Evolutionary conservation across 2,113 vertebrate genomes (phyloP), one percentile per base, ranked within the genome.

Genomic region (Triplophysa rosa): DNA sequence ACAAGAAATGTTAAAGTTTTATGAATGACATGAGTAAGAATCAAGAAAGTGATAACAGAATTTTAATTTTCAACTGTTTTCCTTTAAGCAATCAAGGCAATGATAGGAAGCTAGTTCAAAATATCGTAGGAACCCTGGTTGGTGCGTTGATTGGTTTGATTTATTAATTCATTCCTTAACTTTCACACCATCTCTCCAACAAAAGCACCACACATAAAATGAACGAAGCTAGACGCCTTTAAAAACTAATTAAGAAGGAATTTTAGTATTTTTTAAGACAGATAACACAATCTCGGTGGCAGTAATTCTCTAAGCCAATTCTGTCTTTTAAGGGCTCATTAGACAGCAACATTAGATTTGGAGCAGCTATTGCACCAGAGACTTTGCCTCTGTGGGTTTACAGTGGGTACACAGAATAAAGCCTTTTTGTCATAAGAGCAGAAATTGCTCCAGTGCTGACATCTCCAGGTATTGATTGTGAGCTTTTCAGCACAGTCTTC

Each of bases 171-270:
- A n/a, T 65, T 14, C 33, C 21, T 82, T 64, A 66, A 49, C 49
- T 33, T 69, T 67, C 14, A 52, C 17, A 11, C 21, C 29, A 56
- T 33, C 23, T 72, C 40, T 45, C 62, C 26, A 7, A 26, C 56
- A 68, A 61, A 82, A 63, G 29, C 68, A 64, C 59, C 49, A 58
- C 64, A 77, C 62, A 49, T 68, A 65, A 56, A 77, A 80, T 80
- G 67, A 76, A 74, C 12, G n/a, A 78, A 62, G 59, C 52, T 77
- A 29, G 45, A 52, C 56, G 72, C 69, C 73, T 74, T 69, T 69
- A 77, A 68, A 79, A 78, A 80, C 80, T 54, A 86, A 84, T 86
- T 82, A 73, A 79, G 17, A 77, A 77, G 64, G 71, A 72, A 75
- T 79, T 77, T 77, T 23, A 61, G 71, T 23, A 68, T 77, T 83